Evolutionary conservation across 2,113 vertebrate genomes (phyloP), one percentile per base, ranked within the genome.

Genomic region (Platycercus adscitus): DNA sequence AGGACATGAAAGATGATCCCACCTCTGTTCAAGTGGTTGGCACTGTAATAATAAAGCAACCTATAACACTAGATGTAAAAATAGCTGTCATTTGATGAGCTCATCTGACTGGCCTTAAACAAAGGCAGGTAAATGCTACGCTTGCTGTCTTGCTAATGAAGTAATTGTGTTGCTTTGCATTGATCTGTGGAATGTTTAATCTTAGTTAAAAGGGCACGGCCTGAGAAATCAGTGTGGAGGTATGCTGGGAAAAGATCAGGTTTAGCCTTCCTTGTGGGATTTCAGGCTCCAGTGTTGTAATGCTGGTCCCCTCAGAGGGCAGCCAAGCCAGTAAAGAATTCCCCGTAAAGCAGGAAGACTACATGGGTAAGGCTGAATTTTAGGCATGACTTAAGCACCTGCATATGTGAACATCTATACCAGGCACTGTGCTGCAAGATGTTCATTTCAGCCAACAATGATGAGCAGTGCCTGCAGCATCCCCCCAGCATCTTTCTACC

Each of bases 11-110:
- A 75, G 63, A 66, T 66, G n/a, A 85, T 61, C 43, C 73, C 46
- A 53, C 20, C n/a, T 81, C 78, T 80, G 52, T 69, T 78, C 98
- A 98, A 98, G 98, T 70, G 98, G 97, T 63, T 97, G 97, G 98
- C 98, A 98, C 97, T 99, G 98, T 84, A 97, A 98, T 97, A 98
- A 98, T 96, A 98, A 97, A 96, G 98, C 98, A 96, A 98, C 97
- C 91, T 98, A 97, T 81, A 97, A 98, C 97, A 97, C 96, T 87
- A 98, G 98, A 96, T 98, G 98, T 96, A 98, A 98, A 98, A 98
- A 98, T 97, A 97, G 98, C 93, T 98, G 97, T 60, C 96, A 97
- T 35, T 97, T 98, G 83, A 98, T 98, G 98, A 98, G 98, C 97
- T 98, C 95, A 70, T 91, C 97, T 9, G 97, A 96, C 55, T 98